phyloP scores from a whole-genome alignment of 2,797 vertebrate genomes.

The Pyrocephalus nanus region DNA sequence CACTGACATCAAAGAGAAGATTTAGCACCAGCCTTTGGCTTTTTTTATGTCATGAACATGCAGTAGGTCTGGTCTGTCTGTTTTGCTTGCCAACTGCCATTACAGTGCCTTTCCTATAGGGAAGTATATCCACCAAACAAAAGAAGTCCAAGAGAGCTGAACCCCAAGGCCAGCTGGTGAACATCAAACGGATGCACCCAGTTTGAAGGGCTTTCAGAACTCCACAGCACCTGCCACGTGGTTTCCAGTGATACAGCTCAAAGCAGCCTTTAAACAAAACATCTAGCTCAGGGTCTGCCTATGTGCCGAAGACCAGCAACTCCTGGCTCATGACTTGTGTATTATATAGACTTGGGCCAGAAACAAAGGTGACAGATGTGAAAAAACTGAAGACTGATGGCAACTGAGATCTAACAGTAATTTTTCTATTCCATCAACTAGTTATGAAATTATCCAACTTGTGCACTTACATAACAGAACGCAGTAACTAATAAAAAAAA shows the following conservation, averaged over 20 bases:
- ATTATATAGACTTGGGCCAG: neutral
- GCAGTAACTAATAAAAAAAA: slow-evolving; percentile 11
- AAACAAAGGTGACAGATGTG: neutral
- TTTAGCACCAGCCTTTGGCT: neutral
- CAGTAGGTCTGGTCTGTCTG: neutral
- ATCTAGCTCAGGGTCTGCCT: neutral
- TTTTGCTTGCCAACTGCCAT: neutral
- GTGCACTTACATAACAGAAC: neutral
- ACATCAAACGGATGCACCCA: neutral
- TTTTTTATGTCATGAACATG: neutral
- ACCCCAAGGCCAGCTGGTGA: neutral
- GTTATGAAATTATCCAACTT: neutral
- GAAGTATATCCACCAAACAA: neutral
- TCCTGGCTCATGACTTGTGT: neutral
- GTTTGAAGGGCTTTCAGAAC: neutral
- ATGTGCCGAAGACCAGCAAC: neutral
- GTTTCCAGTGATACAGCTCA: neutral
- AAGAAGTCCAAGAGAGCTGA: neutral
- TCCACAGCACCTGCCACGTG: neutral
- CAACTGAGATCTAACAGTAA: neutral
- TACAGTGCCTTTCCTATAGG: neutral
- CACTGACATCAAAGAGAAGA: neutral
- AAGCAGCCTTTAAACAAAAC: neutral
- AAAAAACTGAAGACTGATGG: neutral
- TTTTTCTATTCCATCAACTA: neutral